Base-by-base conservation (phyloP, 2,888 invertebrate genomes). In the Rhingia rostrata region DNA sequence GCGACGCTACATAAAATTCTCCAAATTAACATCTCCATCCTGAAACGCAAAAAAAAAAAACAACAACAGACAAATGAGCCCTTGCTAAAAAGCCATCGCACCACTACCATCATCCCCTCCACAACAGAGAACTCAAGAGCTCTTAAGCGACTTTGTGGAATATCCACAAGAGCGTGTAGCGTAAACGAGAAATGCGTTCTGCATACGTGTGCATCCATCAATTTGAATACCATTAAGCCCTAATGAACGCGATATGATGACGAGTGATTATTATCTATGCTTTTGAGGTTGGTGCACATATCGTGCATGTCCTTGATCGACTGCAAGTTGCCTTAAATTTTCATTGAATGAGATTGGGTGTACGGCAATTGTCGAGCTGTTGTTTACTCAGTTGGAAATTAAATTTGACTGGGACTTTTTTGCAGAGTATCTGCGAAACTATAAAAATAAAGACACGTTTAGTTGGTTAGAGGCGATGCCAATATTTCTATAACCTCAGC, bases 141-240 rank as follows among this genome's bases (percentile, higher is more conserved):
- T 74, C 74, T 80, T 74, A 75, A 12, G 61, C 41, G 49, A 80
- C 75, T 81, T 81, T 69, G 63, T 63, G 63, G 7, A 81, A 53
- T 64, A 63, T 63, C 69, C 81, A 64, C 39, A 49, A 39, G 4
- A 54, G 47, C 54, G 54, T 81, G 43, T 39, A 69, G 14, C 56
- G 75, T 43, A 49, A 58, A 75, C 56, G 60, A 67, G n/a, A 66
- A 74, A 66, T 66, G 67, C 67, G 60, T 60, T 79, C n/a, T 66
- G 66, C 64, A 67, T 12, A 41, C 53, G 35, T 64, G 60, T 47
- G 54, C 51, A 73, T 22, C 22, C 45, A 66, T 60, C 61, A 49
- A 67, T 67, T 75, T 74, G 80, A 75, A 80, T 75, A 9, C 61
- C 80, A 80, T 80, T 80, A 75, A 30, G 61, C 54, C 73, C 35